Conservation (phyloP, 1,140 invertebrate genomes). For the Halyomorpha halys region DNA sequence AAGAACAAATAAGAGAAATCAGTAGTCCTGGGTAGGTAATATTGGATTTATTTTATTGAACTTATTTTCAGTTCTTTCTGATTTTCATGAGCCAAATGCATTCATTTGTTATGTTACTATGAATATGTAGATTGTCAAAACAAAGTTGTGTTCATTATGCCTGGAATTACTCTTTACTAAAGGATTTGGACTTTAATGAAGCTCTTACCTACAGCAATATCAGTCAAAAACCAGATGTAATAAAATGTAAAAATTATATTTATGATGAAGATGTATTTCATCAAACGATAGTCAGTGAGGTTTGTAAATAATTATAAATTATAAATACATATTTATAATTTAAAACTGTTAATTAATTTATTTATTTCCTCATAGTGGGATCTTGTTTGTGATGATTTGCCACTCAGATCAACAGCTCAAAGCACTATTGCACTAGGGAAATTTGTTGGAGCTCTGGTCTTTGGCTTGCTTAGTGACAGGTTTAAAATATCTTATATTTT, state of each 20-base stretch:
- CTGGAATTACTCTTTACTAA: slow-evolving; percentile 40
- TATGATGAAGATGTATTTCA: slow-evolving; percentile 34
- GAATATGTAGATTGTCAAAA: too few relatives aligned
- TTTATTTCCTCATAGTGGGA: slow-evolving; percentile 37
- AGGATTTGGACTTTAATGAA: slow-evolving; percentile 36
- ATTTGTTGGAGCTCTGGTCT: slow-evolving; percentile 42
- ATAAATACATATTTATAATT: too few relatives aligned
- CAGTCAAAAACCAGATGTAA: slow-evolving; percentile 31
- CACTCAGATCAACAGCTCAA: slow-evolving; percentile 41
- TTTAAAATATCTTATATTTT: slow-evolving; percentile 24
- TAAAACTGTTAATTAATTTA: too few relatives aligned
- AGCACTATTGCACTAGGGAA: slow-evolving; percentile 45
- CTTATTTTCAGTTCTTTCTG: too few relatives aligned
- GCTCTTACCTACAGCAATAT: slow-evolving; percentile 35
- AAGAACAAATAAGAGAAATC: slow-evolving; percentile 39
- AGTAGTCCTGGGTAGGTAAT: slow-evolving; percentile 33
- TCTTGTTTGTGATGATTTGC: slow-evolving; percentile 41
- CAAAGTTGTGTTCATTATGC: slow-evolving; percentile 38
- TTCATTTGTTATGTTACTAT: too few relatives aligned
- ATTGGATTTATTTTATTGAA: too few relatives aligned
- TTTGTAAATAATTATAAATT: slow-evolving; percentile 16
- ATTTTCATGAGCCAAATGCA: too few relatives aligned
- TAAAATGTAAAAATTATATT: slow-evolving; percentile 35
- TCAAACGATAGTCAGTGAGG: slow-evolving; percentile 39
- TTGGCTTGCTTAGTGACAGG: slow-evolving; percentile 44